Evolutionary conservation across 2,888 invertebrate species (phyloP).

Genomic region (Laothoe populi): DNA sequence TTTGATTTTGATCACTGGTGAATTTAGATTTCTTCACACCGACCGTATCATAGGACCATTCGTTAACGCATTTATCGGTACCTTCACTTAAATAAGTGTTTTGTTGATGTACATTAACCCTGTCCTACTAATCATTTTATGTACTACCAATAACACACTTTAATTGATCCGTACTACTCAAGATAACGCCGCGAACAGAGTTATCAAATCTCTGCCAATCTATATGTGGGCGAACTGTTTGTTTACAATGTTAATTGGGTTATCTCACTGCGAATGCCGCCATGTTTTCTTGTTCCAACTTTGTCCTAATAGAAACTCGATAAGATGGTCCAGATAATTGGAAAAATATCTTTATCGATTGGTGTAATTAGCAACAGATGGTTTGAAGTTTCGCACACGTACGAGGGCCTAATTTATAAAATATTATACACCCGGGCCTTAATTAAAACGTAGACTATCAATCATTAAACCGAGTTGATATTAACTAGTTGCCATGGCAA

Average conservation of each 20-base stretch:
- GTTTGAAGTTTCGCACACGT: not conserved
- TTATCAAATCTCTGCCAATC: conserved; percentile 33
- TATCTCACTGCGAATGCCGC: conserved; percentile 35
- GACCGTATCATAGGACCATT: no score
- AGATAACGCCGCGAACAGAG: conserved; percentile 24
- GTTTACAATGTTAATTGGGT: conserved; percentile 48
- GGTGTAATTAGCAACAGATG: not conserved
- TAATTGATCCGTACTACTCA: not conserved
- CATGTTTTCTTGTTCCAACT: not conserved
- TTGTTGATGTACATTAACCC: not conserved
- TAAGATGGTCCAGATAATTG: not conserved
- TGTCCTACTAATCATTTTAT: not conserved
- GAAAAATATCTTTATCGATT: not conserved
- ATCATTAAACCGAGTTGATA: no score
- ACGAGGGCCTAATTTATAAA: no score
- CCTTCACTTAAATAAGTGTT: not conserved
- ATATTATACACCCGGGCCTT: no score
- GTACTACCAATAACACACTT: not conserved
- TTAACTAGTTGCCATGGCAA: no score
- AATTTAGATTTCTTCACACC: no score
- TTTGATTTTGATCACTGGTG: no score
- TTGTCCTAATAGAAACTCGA: not conserved
- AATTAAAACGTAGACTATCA: no score
- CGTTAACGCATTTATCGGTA: not conserved
- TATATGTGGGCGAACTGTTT: conserved; percentile 35